Percentiles rank a stretch among this genome's conserved stretches.
phyloP scores from a whole-genome alignment of 1,140 invertebrate genomes.

The Orussus abietinus region DNA sequence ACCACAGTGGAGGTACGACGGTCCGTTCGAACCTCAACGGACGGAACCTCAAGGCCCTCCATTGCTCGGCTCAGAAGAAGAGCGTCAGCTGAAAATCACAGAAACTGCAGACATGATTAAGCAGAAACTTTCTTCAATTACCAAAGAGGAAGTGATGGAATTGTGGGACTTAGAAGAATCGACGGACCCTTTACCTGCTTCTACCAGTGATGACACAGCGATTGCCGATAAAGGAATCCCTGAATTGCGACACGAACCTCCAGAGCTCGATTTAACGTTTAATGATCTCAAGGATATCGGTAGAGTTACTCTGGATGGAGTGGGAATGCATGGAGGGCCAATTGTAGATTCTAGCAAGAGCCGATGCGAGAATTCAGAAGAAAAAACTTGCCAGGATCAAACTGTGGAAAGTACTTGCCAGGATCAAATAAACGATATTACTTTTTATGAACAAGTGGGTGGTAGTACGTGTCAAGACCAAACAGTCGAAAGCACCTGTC shows the following conservation, averaged over 20 bases:
- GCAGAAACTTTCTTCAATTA: conserved; percentile 34
- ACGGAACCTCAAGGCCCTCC: conserved; percentile 21
- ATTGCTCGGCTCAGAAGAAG: conserved; percentile 45
- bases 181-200: conserved; percentile 3
- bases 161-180: conserved; percentile 37
- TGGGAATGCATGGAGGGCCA: too few relatives aligned
- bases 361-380: too few relatives aligned
- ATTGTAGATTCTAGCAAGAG: too few relatives aligned
- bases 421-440: too few relatives aligned
- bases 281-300: conserved; percentile 42
- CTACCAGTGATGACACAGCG: conserved; percentile 11
- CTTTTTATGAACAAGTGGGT: too few relatives aligned
- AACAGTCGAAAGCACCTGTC: too few relatives aligned
- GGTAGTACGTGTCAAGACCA: too few relatives aligned
- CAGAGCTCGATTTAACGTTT: conserved; percentile 32
- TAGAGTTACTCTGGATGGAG: conserved; percentile 32
- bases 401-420: too few relatives aligned
- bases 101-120: conserved; percentile 45
- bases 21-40: background rate
- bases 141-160: conserved; percentile 28
- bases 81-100: conserved; percentile 41
- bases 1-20: too few relatives aligned
- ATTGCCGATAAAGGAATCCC: conserved; percentile 20
- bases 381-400: too few relatives aligned
- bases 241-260: conserved; percentile 30